Conservation (phyloP, 2,113 vertebrate species). For the Myocastor coypus region DNA sequence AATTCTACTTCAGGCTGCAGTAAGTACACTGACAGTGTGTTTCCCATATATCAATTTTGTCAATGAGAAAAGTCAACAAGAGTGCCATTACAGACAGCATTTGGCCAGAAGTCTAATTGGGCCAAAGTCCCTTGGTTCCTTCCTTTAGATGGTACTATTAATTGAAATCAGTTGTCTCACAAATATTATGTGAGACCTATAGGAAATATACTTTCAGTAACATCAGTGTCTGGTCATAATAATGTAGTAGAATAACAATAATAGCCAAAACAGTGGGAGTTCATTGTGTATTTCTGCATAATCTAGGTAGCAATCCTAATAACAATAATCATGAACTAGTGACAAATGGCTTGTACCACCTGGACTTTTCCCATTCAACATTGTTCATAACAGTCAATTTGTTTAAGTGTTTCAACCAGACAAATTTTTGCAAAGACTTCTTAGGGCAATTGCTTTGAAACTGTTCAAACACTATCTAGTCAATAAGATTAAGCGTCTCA, state of each 20-base stretch:
- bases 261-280: not conserved
- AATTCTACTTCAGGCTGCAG: not conserved
- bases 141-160: not conserved
- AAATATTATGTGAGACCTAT: not conserved
- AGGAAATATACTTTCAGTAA: not conserved
- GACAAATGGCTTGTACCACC: not conserved
- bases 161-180: not conserved
- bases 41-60: not conserved
- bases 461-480: conserved; percentile 3
- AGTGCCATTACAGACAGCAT: rapidly evolving
- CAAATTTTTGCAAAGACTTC: conserved; percentile 4
- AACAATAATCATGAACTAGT: not conserved
- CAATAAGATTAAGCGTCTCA: conserved; percentile 53
- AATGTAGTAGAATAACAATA: not conserved
- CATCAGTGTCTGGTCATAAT: not conserved
- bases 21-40: not conserved
- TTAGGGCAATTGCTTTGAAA: conserved; percentile 12
- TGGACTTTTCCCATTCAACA: not conserved
- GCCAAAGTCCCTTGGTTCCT: not conserved
- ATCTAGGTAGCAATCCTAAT: conserved; percentile 20
- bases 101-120: not conserved
- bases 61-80: not conserved
- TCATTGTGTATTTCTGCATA: not conserved
- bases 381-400: not conserved
- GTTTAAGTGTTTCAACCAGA: conserved; percentile 4